Evolutionary conservation across 2,888 invertebrate genomes (phyloP).

Genomic region (Parasteatoda lunata): DNA sequence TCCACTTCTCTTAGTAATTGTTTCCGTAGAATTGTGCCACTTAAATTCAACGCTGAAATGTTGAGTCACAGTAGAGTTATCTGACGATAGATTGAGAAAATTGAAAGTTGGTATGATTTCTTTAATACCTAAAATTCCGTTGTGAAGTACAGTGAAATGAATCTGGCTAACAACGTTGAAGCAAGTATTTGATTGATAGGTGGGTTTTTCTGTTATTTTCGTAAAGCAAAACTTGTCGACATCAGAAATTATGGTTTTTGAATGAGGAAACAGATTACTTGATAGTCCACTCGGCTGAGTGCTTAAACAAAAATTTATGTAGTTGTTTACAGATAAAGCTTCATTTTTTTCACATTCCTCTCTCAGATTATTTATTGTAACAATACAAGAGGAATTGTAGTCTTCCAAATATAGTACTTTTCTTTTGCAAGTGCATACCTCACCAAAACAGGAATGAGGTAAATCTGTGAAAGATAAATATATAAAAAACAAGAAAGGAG

Average conservation of each 20-base stretch:
- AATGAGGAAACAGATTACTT: conserved; percentile 28
- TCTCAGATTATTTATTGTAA: conserved; percentile 14
- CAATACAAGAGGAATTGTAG: conserved; percentile 37
- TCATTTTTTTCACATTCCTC: conserved; percentile 35
- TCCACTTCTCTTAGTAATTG: conserved; percentile 80
- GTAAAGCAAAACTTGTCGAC: background rate
- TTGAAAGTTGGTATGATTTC: conserved; percentile 75
- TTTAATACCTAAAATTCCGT: conserved; percentile 77
- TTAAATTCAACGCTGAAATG: conserved; percentile 40
- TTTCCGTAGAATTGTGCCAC: conserved; percentile 37
- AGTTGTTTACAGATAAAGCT: conserved; percentile 27
- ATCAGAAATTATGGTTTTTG: conserved; percentile 7
- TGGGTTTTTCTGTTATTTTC: conserved; percentile 1
- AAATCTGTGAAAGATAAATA: conserved; percentile 33
- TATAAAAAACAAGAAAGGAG: too few relatives aligned
- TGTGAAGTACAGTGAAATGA: conserved; percentile 75
- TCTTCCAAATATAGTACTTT: conserved; percentile 40
- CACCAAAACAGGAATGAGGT: conserved; percentile 45
- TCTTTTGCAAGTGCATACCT: conserved; percentile 34
- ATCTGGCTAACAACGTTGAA: conserved; percentile 74
- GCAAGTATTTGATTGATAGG: conserved; percentile 31
- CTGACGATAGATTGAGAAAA: conserved; percentile 74
- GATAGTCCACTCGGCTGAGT: background rate
- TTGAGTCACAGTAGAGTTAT: conserved; percentile 17
- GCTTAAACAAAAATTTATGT: conserved; percentile 41